These are phyloP conservation scores for Aulostomus chinensis DNA, from an alignment of 2,797 vertebrate species.

Conservation along the genomic window DNA sequence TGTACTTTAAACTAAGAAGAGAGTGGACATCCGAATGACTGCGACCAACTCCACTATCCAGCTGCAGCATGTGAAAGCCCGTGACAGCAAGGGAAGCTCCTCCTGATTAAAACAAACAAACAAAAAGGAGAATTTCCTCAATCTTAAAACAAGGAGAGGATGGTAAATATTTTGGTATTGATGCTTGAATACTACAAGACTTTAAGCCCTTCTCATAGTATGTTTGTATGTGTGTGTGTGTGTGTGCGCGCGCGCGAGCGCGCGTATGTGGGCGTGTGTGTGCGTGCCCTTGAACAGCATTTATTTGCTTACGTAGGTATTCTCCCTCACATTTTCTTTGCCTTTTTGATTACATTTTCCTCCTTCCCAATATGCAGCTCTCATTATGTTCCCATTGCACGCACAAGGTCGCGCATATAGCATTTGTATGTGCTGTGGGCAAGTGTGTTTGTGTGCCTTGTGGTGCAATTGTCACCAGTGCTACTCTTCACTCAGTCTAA, in stretches of 20 bases:
- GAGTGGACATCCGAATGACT: not conserved
- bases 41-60: too few relatives aligned
- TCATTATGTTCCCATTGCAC: not conserved
- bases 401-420: slow-evolving; percentile 14
- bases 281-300: slow-evolving; percentile 7
- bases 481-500: slow-evolving; percentile 26
- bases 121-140: too few relatives aligned
- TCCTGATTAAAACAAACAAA: slow-evolving; percentile 39
- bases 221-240: not conserved
- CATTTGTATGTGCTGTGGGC: slow-evolving; percentile 13
- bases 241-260: too few relatives aligned
- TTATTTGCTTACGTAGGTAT: slow-evolving; percentile 3
- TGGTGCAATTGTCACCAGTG: slow-evolving; percentile 36
- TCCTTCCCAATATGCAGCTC: slow-evolving; percentile 5
- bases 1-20: too few relatives aligned
- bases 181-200: slow-evolving; percentile 6
- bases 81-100: too few relatives aligned
- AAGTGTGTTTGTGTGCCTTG: slow-evolving; percentile 11
- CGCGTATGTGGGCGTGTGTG: too few relatives aligned
- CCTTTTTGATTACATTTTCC: slow-evolving; percentile 10
- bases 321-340: slow-evolving; percentile 7
- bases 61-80: too few relatives aligned
- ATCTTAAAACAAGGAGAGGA: slow-evolving; percentile 9
- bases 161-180: slow-evolving; percentile 14
- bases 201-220: slow-evolving; percentile 1